Conservation (phyloP, 2,797 vertebrate genomes). For the Pseudotriccus pelzelni region DNA sequence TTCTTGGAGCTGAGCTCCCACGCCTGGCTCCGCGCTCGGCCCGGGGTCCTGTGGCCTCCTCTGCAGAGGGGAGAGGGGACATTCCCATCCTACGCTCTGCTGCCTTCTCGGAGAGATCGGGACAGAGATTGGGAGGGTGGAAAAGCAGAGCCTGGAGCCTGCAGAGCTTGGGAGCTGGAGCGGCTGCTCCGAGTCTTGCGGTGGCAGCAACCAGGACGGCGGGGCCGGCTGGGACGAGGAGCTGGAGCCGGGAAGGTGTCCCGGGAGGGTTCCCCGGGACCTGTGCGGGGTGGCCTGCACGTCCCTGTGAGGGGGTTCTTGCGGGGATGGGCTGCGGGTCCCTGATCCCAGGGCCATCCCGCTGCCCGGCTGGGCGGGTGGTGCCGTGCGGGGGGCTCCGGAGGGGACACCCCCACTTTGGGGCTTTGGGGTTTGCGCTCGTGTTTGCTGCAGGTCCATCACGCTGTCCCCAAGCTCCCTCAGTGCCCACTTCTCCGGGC, state of each 20-base stretch:
- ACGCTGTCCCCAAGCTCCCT: not conserved
- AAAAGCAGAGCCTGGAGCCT: not conserved
- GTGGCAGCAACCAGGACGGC: not conserved
- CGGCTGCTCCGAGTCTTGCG: not conserved
- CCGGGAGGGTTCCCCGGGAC: accelerated
- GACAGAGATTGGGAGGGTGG: not conserved
- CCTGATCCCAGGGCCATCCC: not conserved
- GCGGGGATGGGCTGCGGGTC: not conserved
- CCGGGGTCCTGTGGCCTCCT: not conserved
- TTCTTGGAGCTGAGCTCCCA: not conserved
- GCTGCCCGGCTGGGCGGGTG: not conserved
- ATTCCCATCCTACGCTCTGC: not conserved
- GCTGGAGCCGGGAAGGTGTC: not conserved
- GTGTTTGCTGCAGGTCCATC: accelerated
- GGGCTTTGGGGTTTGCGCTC: not conserved
- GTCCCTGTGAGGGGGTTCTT: not conserved
- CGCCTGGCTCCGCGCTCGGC: not conserved
- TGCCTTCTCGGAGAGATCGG: not conserved
- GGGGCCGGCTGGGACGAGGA: not conserved
- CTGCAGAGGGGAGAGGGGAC: not conserved
- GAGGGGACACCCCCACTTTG: accelerated
- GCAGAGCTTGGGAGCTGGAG: not conserved
- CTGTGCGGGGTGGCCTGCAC: accelerated
- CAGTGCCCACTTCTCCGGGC: accelerated
- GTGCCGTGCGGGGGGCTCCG: accelerated